A percentile compares a stretch with the other conserved stretches of the same genome.
phyloP scores from a whole-genome alignment of 2,888 invertebrate genomes.

The Hydrotaea cyrtoneurina region DNA sequence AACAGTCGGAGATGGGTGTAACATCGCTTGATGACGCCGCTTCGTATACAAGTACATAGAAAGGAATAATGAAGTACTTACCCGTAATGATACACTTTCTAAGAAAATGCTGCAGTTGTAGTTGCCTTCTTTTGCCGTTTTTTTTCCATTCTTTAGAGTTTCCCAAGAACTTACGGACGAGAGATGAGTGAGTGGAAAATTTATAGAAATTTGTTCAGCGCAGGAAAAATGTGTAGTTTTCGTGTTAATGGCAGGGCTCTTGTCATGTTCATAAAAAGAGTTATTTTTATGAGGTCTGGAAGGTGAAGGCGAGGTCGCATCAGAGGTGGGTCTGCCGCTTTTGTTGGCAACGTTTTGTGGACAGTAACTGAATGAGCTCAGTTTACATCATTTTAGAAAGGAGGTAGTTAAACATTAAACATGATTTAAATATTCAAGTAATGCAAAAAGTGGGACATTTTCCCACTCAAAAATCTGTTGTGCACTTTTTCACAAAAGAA shows the following conservation, averaged over 20 bases:
- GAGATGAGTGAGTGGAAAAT: conserved; percentile 16
- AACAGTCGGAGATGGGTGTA: background rate
- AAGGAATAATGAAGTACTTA: conserved; percentile 31
- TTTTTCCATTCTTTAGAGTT: background rate
- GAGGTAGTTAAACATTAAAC: too few relatives aligned
- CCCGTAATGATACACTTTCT: conserved; percentile 27
- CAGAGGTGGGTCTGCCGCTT: background rate
- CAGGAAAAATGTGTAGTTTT: background rate
- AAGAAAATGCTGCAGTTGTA: background rate
- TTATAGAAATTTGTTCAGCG: background rate
- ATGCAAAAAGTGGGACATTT: too few relatives aligned
- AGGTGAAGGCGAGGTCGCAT: background rate
- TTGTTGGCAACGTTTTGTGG: background rate
- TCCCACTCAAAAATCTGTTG: too few relatives aligned
- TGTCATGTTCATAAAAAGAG: conserved; percentile 9
- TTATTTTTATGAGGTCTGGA: background rate
- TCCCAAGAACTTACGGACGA: background rate
- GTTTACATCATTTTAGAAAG: too few relatives aligned
- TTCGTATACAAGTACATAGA: background rate
- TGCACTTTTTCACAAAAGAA: too few relatives aligned
- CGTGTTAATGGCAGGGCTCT: background rate
- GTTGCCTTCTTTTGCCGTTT: background rate
- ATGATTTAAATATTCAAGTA: too few relatives aligned
- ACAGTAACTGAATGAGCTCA: too few relatives aligned
- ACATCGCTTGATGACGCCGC: background rate